phyloP scores from a whole-genome alignment of 2,888 invertebrate species.

The Tenthredo mesomela region DNA sequence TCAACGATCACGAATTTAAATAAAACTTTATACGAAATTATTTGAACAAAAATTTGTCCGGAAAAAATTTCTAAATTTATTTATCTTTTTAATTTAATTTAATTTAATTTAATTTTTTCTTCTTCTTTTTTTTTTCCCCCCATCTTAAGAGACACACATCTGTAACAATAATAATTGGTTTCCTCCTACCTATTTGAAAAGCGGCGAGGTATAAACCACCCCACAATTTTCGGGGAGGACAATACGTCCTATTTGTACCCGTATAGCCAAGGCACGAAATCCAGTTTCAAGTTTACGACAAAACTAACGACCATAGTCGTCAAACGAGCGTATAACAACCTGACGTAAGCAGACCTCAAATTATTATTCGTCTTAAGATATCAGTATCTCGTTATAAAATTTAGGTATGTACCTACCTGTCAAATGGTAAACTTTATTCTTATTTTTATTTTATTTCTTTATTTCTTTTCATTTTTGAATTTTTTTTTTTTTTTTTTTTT shows the following conservation, averaged over 20 bases:
- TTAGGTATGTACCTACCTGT: too few species aligned
- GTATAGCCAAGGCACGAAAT: neutral
- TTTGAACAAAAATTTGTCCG: neutral
- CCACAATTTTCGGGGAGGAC: neutral
- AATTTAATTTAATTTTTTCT: too few species aligned
- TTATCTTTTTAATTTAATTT: too few species aligned
- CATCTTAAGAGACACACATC: neutral
- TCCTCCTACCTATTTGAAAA: neutral
- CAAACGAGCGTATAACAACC: slow-evolving; percentile 18
- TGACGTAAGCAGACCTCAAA: slow-evolving; percentile 14
- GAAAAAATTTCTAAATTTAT: neutral
- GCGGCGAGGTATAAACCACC: neutral
- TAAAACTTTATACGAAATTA: neutral
- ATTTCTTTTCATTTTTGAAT: too few species aligned
- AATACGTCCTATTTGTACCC: slow-evolving; percentile 20
- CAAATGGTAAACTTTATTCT: neutral
- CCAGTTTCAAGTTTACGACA: slow-evolving; percentile 22
- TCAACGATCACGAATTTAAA: neutral
- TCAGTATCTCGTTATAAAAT: neutral
- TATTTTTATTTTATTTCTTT: neutral
- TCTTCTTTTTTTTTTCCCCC: too few species aligned
- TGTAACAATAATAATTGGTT: neutral
- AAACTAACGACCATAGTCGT: slow-evolving; percentile 17
- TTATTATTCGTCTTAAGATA: neutral
- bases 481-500: neutral